Percentiles rank a stretch among this genome's conserved stretches.
These are phyloP conservation scores for Doryteuthis pealeii DNA, from an alignment of 1,140 invertebrate species.

Conservation along the genomic window DNA sequence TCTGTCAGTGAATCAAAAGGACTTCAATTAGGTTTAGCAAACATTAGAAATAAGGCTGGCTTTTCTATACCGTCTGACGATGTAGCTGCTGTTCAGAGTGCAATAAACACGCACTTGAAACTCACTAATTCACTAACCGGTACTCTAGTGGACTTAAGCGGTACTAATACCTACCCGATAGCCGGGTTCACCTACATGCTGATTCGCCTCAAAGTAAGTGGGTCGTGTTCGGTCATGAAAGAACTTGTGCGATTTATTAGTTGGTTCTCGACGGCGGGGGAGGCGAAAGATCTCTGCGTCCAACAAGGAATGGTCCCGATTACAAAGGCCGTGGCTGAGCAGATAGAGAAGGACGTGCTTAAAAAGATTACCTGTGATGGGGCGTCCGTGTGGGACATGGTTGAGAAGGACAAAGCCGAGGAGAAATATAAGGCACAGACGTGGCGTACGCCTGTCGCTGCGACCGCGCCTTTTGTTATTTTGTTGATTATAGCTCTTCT, in stretches of 20 bases:
- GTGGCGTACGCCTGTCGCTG: conserved; percentile 31
- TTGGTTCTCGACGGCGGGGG: conserved; percentile 33
- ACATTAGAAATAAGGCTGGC: conserved; percentile 33
- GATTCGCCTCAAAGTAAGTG: conserved; percentile 30
- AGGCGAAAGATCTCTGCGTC: conserved; percentile 20
- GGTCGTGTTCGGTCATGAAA: conserved; percentile 33
- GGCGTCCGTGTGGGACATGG: conserved; percentile 26
- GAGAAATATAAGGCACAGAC: conserved; percentile 26
- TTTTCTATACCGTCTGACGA: conserved; percentile 20
- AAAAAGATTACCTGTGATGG: conserved; percentile 37
- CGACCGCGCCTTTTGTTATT: conserved; percentile 22
- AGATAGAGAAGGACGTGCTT: conserved; percentile 27
- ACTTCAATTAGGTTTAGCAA: conserved; percentile 27
- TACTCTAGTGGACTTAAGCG: conserved; percentile 24
- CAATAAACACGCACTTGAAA: conserved; percentile 33
- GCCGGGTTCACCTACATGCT: conserved; percentile 45
- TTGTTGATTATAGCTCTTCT: conserved; percentile 17
- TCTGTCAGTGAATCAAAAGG: conserved; percentile 25
- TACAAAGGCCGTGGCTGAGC: conserved; percentile 14
- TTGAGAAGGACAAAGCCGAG: conserved; percentile 25
- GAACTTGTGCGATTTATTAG: conserved; percentile 47
- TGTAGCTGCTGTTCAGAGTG: conserved; percentile 24
- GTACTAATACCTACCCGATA: conserved; percentile 38
- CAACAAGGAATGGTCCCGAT: conserved; percentile 34
- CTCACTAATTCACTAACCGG: conserved; percentile 19